Conservation (phyloP, 2,797 vertebrate species). For the Netta rufina region DNA sequence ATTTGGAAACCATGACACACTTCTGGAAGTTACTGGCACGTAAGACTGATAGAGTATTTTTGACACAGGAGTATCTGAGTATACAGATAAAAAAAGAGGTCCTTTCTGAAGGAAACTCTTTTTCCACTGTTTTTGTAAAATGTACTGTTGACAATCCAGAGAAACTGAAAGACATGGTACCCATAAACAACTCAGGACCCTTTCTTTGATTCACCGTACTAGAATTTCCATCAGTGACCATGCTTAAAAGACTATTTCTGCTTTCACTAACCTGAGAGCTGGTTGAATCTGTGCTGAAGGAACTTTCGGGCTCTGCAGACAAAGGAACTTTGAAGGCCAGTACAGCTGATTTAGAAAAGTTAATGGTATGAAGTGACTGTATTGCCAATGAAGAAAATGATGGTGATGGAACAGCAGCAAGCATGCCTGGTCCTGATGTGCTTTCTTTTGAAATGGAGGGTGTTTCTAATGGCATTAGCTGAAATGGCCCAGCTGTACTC, state of each 20-base stretch:
- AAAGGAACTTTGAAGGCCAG: constrained; percentile 62
- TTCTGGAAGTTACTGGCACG: constrained; percentile 7
- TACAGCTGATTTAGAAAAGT: constrained; percentile 55
- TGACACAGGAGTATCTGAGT: background rate
- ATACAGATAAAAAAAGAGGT: background rate
- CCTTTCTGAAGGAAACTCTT: background rate
- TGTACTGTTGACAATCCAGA: background rate
- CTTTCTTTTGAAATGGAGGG: constrained; percentile 60
- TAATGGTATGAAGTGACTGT: constrained; percentile 68
- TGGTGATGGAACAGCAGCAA: constrained; percentile 45
- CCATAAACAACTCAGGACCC: background rate
- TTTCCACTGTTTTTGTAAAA: background rate
- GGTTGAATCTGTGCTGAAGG: constrained; percentile 42
- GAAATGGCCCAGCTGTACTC: constrained; percentile 51
- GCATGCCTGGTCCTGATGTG: constrained; percentile 33
- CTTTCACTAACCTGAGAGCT: constrained; percentile 56
- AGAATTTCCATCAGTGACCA: background rate
- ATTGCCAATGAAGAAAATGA: constrained; percentile 64
- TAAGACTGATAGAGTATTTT: background rate
- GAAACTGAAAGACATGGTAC: background rate
- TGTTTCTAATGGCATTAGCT: constrained; percentile 48
- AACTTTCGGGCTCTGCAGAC: constrained; percentile 53
- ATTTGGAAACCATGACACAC: background rate
- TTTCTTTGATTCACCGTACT: background rate
- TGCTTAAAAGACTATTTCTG: constrained; percentile 13